Evolutionary conservation across 1,140 invertebrate species (phyloP).

Genomic region (Bombus waltoni): DNA sequence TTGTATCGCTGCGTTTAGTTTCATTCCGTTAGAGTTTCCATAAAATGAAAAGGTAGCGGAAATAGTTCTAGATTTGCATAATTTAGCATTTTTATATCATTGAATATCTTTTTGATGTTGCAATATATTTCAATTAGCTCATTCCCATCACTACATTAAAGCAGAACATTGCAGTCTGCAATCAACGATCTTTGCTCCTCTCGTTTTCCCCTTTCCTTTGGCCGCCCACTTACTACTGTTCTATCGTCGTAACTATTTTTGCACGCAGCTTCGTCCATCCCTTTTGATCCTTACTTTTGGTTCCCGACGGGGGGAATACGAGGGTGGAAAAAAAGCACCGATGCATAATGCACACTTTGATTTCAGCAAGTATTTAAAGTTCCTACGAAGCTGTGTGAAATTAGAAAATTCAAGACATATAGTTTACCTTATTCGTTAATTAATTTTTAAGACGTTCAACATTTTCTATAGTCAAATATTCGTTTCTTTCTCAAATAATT

Average conservation of each 20-base stretch:
- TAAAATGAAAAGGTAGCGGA: background rate
- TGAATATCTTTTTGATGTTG: background rate
- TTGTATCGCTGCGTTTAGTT: background rate
- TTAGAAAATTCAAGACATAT: background rate
- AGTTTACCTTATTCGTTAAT: background rate
- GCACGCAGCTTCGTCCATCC: constrained; percentile 40
- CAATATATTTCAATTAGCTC: constrained; percentile 7
- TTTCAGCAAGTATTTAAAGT: constrained; percentile 26
- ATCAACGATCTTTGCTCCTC: constrained; percentile 46
- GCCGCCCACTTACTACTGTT: constrained; percentile 20
- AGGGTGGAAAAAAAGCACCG: constrained; percentile 15
- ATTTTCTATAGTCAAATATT: background rate
- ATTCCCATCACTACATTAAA: constrained; percentile 12
- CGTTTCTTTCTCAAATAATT: background rate
- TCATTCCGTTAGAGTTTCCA: background rate
- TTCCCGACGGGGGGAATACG: constrained; percentile 14
- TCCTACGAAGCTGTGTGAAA: background rate
- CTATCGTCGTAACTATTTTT: constrained; percentile 49
- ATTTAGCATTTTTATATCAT: background rate
- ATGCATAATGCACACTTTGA: constrained; percentile 44
- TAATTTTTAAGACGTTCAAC: background rate
- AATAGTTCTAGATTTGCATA: background rate
- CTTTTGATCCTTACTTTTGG: constrained; percentile 41
- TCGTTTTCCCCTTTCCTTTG: background rate
- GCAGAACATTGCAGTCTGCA: constrained; percentile 36